Conservation (phyloP, 2,797 vertebrate species). For the Chiloscyllium punctatum region DNA sequence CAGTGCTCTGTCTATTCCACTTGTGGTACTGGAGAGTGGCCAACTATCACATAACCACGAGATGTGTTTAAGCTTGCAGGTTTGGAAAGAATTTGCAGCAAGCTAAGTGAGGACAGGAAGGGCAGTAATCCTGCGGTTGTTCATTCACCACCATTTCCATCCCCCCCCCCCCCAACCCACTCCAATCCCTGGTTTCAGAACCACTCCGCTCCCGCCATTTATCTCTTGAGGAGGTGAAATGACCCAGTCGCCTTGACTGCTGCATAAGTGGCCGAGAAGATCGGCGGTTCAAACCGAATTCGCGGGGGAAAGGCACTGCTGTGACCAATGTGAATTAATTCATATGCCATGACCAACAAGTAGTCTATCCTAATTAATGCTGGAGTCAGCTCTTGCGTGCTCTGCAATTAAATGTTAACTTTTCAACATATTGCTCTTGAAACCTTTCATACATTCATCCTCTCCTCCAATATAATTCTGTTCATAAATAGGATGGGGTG, state of each 20-base stretch:
- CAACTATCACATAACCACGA: constrained; percentile 28
- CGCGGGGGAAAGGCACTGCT: neutral
- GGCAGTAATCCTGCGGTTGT: constrained; percentile 38
- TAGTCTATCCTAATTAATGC: neutral
- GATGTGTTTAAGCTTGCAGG: constrained; percentile 16
- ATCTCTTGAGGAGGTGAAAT: constrained; percentile 41
- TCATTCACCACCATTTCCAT: neutral
- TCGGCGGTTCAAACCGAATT: neutral
- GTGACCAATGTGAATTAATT: neutral
- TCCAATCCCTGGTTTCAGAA: neutral
- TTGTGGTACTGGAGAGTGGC: constrained; percentile 17
- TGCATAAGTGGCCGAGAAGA: neutral
- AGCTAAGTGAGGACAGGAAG: constrained; percentile 39
- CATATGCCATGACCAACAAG: neutral
- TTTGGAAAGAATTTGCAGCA: constrained; percentile 4
- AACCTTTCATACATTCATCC: too few species aligned
- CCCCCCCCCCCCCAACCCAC: too few species aligned
- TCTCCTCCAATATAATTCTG: neutral
- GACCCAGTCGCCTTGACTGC: constrained; percentile 40
- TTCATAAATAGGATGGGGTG: neutral
- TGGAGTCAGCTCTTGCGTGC: neutral
- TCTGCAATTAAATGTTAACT: neutral
- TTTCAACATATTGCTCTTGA: neutral
- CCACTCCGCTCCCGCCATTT: neutral
- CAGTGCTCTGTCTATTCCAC: constrained; percentile 1